phyloP scores from a whole-genome alignment of 2,113 vertebrate genomes.

The Anas platyrhynchos region DNA sequence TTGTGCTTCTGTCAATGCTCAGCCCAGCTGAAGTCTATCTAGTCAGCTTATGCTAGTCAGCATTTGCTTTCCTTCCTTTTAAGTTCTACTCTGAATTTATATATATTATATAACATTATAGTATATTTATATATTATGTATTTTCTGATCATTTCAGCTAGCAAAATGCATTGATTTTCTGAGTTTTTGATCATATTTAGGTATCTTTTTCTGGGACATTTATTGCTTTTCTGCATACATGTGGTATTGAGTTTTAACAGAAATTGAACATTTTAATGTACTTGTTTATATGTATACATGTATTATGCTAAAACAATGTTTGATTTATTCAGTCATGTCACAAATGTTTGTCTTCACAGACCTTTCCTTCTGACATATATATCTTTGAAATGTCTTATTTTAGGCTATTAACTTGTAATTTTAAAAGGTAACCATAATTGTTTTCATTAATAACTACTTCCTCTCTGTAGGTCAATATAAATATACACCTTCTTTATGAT shows the following conservation, averaged over 20 bases:
- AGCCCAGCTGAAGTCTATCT: not conserved
- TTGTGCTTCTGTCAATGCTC: not conserved
- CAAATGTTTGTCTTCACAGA: not conserved
- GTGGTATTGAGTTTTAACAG: not conserved
- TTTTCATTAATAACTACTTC: not conserved
- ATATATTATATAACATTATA: not conserved
- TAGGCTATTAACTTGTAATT: not conserved
- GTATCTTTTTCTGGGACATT: not conserved
- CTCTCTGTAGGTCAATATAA: not conserved
- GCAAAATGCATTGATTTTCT: not conserved
- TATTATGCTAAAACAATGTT: not conserved
- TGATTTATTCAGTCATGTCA: not conserved
- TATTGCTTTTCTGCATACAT: not conserved
- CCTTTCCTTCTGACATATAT: not conserved
- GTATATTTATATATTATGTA: too few species aligned
- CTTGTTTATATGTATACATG: not conserved
- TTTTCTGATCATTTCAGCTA: not conserved
- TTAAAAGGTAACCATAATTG: not conserved
- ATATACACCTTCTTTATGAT: not conserved
- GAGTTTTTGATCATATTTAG: not conserved
- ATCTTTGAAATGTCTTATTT: not conserved
- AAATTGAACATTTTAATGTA: not conserved
- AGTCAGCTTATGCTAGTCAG: not conserved
- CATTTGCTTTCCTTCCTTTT: not conserved
- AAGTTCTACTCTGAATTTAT: not conserved